phyloP scores from a whole-genome alignment of 37 sponge, comb jelly and placozoan species.

The Diacarnus erythraeanus region DNA sequence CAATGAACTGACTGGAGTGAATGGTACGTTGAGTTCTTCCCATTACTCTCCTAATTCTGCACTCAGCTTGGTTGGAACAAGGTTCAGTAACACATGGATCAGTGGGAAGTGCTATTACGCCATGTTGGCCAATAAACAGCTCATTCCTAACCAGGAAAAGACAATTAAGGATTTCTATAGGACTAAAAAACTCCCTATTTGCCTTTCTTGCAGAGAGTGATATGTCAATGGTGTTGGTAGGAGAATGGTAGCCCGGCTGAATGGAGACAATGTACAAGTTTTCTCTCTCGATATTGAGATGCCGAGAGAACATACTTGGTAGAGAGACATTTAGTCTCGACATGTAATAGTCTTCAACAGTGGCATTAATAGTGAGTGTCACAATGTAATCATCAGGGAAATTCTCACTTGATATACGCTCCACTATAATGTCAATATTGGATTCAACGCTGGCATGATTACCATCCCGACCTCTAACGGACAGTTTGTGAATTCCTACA shows the following conservation, averaged over 20 bases:
- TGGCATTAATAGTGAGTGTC: constrained; percentile 27
- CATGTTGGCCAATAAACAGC: not conserved
- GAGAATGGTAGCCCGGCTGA: constrained; percentile 21
- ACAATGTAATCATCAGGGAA: not conserved
- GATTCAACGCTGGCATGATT: constrained; percentile 5
- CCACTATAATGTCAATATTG: constrained; percentile 37
- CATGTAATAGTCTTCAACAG: not conserved
- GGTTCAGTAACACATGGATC: constrained; percentile 57
- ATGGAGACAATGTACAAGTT: constrained; percentile 25
- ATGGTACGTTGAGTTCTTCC: not conserved
- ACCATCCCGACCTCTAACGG: constrained; percentile 31
- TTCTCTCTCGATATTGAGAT: not conserved
- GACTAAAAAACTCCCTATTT: not conserved
- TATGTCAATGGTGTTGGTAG: constrained; percentile 37
- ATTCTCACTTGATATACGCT: not conserved
- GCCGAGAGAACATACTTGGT: not conserved
- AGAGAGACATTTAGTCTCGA: constrained; percentile 1
- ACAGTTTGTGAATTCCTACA: constrained; percentile 22
- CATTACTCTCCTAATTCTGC: constrained; percentile 14
- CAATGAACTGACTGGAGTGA: constrained; percentile 17
- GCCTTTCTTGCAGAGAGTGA: constrained; percentile 12
- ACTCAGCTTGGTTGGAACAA: constrained; percentile 48
- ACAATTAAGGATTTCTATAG: constrained; percentile 12
- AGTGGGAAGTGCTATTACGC: constrained; percentile 29
- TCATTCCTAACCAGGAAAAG: constrained; percentile 14